phyloP scores from a whole-genome alignment of 2,113 vertebrate genomes.

The Ammodytes dubius region DNA sequence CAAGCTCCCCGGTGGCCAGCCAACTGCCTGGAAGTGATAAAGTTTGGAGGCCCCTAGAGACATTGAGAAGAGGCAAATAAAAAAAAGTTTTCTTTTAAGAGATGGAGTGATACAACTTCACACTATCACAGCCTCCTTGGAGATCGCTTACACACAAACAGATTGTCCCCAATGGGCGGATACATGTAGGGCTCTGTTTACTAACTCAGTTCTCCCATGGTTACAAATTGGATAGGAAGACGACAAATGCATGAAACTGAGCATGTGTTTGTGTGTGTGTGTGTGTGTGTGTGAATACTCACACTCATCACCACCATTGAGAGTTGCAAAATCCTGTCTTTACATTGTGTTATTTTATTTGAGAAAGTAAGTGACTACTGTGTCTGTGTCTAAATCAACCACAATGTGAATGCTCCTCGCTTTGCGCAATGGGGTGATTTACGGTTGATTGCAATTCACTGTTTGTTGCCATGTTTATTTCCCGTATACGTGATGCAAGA shows the following conservation, averaged over 20 bases:
- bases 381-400: slow-evolving; percentile 52
- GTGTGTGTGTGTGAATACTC: neutral
- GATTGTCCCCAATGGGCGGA: slow-evolving; percentile 8
- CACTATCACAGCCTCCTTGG: slow-evolving; percentile 16
- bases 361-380: slow-evolving; percentile 31
- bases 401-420: slow-evolving; percentile 16
- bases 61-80: slow-evolving; percentile 12
- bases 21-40: slow-evolving; percentile 59
- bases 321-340: slow-evolving; percentile 2
- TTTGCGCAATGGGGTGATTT: slow-evolving; percentile 44
- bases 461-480: slow-evolving; percentile 53
- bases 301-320: neutral
- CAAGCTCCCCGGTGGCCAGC: slow-evolving; percentile 38
- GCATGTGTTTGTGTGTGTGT: neutral
- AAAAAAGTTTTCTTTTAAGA: slow-evolving; percentile 48
- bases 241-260: slow-evolving; percentile 21
- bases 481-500: slow-evolving; percentile 34
- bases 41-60: slow-evolving; percentile 37
- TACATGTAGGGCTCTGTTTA: slow-evolving; percentile 33
- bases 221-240: slow-evolving; percentile 17
- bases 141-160: slow-evolving; percentile 31
- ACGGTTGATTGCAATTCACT: slow-evolving; percentile 7
- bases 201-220: slow-evolving; percentile 30
- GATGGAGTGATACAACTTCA: slow-evolving; percentile 37
- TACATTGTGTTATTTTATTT: slow-evolving; percentile 10